Percentiles rank a stretch among this genome's conserved stretches.
Conservation (phyloP, 1,140 invertebrate species). For the Rhopalosiphum padi region DNA sequence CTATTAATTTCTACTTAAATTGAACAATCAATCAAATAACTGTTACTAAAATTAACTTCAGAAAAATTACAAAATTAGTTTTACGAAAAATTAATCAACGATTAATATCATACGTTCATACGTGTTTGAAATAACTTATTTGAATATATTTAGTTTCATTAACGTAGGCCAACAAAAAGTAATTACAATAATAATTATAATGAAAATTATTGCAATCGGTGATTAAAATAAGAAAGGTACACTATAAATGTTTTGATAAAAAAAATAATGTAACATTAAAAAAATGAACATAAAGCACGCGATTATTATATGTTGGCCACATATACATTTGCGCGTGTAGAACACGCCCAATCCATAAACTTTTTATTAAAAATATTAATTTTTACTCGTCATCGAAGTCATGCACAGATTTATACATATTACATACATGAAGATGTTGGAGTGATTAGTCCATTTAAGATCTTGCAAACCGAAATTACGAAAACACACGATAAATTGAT, state of each 20-base stretch:
- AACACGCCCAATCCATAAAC: not conserved
- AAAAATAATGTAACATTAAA: not conserved
- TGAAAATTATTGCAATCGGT: not conserved
- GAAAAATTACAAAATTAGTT: not conserved
- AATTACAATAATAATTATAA: too few species aligned
- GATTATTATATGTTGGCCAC: not conserved
- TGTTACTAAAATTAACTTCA: not conserved
- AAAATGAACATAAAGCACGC: not conserved
- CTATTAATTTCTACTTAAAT: not conserved
- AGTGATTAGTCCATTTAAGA: too few species aligned
- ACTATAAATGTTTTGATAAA: not conserved
- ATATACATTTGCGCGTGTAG: not conserved
- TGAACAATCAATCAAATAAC: not conserved
- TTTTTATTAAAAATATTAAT: conserved; percentile 8
- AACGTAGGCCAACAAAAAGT: not conserved
- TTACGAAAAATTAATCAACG: not conserved
- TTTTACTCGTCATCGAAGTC: not conserved
- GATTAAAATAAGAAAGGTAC: not conserved
- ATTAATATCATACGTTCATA: not conserved
- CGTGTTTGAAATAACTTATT: not conserved
- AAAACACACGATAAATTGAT: not conserved
- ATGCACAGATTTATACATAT: not conserved
- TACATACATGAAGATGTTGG: too few species aligned
- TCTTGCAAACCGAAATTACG: too few species aligned
- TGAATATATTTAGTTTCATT: not conserved